Percentiles rank a stretch among this genome's conserved stretches.
phyloP scores from a whole-genome alignment of 2,797 vertebrate species.

The Pseudochirops corinnae region DNA sequence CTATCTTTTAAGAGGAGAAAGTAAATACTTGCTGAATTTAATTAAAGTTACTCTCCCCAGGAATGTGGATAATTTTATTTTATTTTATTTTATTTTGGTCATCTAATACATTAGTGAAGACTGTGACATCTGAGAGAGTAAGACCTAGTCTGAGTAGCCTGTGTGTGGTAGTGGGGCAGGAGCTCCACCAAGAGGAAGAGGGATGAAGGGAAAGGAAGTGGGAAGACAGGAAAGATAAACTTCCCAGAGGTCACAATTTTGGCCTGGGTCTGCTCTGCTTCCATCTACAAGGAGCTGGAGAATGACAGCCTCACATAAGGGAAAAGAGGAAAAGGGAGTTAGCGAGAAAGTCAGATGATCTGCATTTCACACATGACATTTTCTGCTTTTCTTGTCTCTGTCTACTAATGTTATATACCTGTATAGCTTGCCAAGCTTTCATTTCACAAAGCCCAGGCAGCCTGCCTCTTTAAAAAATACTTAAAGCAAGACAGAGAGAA shows the following conservation, averaged over 20 bases:
- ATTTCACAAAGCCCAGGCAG: constrained; percentile 75
- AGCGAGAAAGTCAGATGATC: constrained; percentile 19
- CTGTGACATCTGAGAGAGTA: background rate
- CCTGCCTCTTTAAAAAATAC: constrained; percentile 80
- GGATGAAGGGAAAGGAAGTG: background rate
- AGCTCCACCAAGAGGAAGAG: background rate
- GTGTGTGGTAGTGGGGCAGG: background rate
- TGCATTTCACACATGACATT: constrained; percentile 35
- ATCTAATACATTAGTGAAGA: background rate
- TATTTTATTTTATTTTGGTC: background rate
- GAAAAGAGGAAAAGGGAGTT: constrained; percentile 20
- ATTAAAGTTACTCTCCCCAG: background rate
- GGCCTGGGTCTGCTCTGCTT: background rate
- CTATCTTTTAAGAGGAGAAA: background rate
- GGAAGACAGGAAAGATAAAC: background rate
- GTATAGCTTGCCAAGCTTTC: constrained; percentile 73
- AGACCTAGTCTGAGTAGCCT: background rate
- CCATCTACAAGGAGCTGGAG: background rate
- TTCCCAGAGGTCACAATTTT: background rate
- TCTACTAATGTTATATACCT: constrained; percentile 57
- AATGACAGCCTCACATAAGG: background rate
- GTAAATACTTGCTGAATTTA: background rate
- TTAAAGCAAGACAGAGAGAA: constrained; percentile 84
- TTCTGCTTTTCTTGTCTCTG: constrained; percentile 22
- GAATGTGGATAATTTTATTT: background rate